Conservation (phyloP, 2,113 vertebrate species). For the Axis porcinus region DNA sequence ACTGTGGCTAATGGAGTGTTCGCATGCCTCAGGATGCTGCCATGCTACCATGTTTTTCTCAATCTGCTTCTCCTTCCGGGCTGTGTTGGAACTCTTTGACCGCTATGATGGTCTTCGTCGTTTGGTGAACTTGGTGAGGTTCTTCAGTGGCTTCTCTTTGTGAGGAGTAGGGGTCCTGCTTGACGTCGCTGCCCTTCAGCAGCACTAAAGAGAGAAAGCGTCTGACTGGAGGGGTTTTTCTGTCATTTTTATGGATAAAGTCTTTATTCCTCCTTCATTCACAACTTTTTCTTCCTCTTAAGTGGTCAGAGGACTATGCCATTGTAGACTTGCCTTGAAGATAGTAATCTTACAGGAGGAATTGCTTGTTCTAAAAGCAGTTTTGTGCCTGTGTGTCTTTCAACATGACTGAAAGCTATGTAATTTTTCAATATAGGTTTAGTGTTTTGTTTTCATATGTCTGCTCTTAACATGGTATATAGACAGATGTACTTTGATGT, state of each 20-base stretch:
- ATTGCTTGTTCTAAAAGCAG: not conserved
- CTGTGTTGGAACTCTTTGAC: constrained; percentile 97
- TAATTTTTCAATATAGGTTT: not conserved
- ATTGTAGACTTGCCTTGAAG: not conserved
- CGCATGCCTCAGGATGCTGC: constrained; percentile 98
- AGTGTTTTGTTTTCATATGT: not conserved
- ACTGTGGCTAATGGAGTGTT: constrained; percentile 98
- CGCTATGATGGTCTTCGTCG: constrained; percentile 95
- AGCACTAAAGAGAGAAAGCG: not conserved
- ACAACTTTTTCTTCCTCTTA: not conserved
- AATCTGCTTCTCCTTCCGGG: constrained; percentile 98
- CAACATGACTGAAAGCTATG: not conserved
- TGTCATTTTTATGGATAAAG: not conserved
- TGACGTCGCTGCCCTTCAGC: not conserved
- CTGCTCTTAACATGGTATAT: not conserved
- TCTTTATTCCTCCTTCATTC: not conserved
- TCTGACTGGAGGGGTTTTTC: not conserved
- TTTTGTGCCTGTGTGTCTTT: not conserved
- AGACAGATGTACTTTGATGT: not conserved
- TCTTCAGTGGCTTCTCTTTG: not conserved
- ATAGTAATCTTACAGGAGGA: not conserved
- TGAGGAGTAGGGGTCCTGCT: not conserved
- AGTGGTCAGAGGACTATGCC: not conserved
- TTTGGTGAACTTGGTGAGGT: constrained; percentile 94
- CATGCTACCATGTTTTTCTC: constrained; percentile 99